Conservation (phyloP, 2,797 vertebrate genomes). For the Atherinosoma microstoma region DNA sequence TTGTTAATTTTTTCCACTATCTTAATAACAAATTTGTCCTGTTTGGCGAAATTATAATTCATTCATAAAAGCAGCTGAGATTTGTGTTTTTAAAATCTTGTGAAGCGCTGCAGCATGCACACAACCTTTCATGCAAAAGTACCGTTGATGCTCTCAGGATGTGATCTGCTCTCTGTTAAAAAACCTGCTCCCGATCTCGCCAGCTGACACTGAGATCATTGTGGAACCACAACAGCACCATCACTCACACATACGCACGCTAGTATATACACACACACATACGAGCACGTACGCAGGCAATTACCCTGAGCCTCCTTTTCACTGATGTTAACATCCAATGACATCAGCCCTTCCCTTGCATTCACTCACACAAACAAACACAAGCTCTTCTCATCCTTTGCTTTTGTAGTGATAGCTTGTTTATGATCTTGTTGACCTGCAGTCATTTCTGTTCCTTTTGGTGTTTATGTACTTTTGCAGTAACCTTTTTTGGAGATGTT, state of each 20-base stretch:
- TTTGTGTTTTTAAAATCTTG: constrained; percentile 24
- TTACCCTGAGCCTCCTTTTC: constrained; percentile 29
- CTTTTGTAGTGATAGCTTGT: constrained; percentile 47
- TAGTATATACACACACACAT: constrained; percentile 15
- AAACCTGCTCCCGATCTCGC: constrained; percentile 65
- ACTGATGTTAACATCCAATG: constrained; percentile 58
- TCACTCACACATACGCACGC: constrained; percentile 10
- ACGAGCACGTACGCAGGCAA: neutral
- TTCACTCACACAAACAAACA: constrained; percentile 35
- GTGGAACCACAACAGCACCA: constrained; percentile 58
- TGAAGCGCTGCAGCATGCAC: neutral
- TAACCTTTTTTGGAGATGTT: neutral
- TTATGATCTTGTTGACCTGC: constrained; percentile 52
- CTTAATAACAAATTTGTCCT: constrained; percentile 4
- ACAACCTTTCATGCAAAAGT: constrained; percentile 12
- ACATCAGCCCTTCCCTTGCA: constrained; percentile 52
- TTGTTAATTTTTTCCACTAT: constrained; percentile 29
- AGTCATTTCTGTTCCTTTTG: constrained; percentile 23
- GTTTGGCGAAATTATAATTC: constrained; percentile 34
- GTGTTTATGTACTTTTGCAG: constrained; percentile 16
- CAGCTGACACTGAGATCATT: constrained; percentile 63
- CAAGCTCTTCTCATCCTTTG: constrained; percentile 18
- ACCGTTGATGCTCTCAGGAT: constrained; percentile 56
- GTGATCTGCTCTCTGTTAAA: constrained; percentile 39
- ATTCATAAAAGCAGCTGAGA: constrained; percentile 43